Evolutionary conservation across 1,140 invertebrate species (phyloP), one percentile per base, ranked within the genome.

Genomic region (Scaptomyza pallida): DNA sequence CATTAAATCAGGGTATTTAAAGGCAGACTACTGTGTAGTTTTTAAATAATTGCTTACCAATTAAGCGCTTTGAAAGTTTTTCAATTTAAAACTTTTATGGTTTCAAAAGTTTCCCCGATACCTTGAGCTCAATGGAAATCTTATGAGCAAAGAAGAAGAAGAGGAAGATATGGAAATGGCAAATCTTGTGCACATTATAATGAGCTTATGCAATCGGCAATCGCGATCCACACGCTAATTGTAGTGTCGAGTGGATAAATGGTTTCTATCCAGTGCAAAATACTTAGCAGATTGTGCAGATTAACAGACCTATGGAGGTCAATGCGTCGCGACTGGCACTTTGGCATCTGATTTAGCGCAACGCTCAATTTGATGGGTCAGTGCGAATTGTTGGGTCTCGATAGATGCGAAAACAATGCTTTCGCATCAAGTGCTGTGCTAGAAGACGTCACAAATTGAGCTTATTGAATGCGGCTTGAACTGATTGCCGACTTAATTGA

Each of bases 161-260:
- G 41, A 23, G 15, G 4, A 19, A 10, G 23, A 35, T 33, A 62
- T 69, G 15, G 35, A 35, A 40, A 26, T 10, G 43, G 50, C 19
- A 37, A 52, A 55, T 47, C 37, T 54, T 23, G 37, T 12, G 21
- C 54, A 57, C 21, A 51, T 52, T 50, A 60, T 40, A 59, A 47
- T 59, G 13, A 41, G 37, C 54, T 65, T 65, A 55, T 59, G 76
- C 12, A 80, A 86, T 52, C 48, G 19, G 2, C 44, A 23, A 16
- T 59, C 61, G 51, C 17, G 73, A 57, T 12, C 43, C 55, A 5
- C 9, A 50, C 61, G 81, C 55, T 85, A 85, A 85, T 85, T 85
- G 59, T 9, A 21, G 57, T 40, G 78, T 37, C 72, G 70, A 40
- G 51, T 61, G 56, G 33, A 60, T 48, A 60, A 72, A 55, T 54